These are phyloP conservation scores for Germaria angustata DNA, from an alignment of 2,888 invertebrate genomes.

Conservation along the genomic window DNA sequence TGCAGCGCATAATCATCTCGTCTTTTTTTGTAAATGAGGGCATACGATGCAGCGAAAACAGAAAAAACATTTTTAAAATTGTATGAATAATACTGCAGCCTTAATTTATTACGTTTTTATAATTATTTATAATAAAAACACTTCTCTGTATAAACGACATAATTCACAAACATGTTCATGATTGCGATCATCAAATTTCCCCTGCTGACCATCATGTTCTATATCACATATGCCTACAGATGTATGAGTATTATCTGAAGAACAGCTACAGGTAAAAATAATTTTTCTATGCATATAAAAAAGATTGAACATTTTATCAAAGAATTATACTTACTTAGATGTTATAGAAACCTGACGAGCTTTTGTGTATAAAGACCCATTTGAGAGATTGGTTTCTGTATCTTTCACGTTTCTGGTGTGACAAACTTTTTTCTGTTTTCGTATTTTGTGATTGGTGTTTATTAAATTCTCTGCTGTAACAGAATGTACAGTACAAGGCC, in stretches of 20 bases:
- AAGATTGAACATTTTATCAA: not conserved
- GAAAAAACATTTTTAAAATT: too few relatives aligned
- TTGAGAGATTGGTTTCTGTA: not conserved
- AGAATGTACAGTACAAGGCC: constrained; percentile 35
- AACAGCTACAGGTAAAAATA: constrained; percentile 25
- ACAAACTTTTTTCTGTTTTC: constrained; percentile 76
- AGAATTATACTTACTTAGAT: constrained; percentile 34
- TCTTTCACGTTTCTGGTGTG: constrained; percentile 69
- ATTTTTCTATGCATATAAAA: not conserved
- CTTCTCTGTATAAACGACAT: constrained; percentile 56
- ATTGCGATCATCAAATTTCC: not conserved
- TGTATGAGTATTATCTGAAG: constrained; percentile 48
- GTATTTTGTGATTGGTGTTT: constrained; percentile 62
- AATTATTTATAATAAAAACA: constrained; percentile 46
- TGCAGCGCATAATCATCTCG: too few relatives aligned
- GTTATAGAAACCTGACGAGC: constrained; percentile 35
- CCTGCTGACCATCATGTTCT: constrained; percentile 16
- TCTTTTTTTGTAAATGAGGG: too few relatives aligned
- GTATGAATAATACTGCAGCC: too few relatives aligned
- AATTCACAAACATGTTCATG: constrained; percentile 53
- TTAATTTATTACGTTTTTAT: not conserved
- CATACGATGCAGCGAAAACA: too few relatives aligned
- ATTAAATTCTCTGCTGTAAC: constrained; percentile 54
- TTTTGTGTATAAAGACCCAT: constrained; percentile 9
- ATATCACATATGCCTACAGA: constrained; percentile 47